These are phyloP conservation scores for Drosophila lowei DNA, from an alignment of 1,140 invertebrate genomes.

Conservation along the genomic window DNA sequence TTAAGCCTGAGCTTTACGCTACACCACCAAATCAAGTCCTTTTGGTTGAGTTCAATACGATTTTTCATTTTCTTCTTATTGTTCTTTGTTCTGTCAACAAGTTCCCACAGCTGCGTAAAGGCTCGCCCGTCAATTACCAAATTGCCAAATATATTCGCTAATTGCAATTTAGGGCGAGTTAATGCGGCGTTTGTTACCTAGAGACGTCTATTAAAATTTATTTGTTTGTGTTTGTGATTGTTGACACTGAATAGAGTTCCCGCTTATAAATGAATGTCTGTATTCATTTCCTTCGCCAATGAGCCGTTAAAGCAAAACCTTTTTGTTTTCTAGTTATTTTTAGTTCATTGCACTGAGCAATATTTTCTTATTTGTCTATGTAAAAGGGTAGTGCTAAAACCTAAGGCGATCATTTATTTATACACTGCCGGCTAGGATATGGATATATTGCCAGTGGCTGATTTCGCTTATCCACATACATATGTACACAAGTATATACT, in stretches of 20 bases:
- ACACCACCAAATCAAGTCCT: not conserved
- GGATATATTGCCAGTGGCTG: no score
- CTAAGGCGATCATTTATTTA: no score
- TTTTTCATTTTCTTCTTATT: conserved; percentile 2
- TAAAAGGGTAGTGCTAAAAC: no score
- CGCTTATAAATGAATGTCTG: conserved; percentile 2
- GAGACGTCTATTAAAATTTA: conserved; percentile 70
- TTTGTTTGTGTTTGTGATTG: conserved; percentile 55
- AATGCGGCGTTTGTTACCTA: conserved; percentile 64
- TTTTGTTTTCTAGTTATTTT: not conserved
- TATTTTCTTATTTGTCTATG: no score
- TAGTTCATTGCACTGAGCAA: no score
- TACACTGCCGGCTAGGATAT: no score
- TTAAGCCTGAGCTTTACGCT: conserved; percentile 1
- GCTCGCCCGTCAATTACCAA: conserved; percentile 42
- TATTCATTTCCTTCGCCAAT: not conserved
- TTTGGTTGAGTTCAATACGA: not conserved
- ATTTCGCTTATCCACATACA: no score
- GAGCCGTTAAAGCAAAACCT: not conserved
- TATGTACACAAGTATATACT: no score
- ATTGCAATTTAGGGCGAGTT: conserved; percentile 68
- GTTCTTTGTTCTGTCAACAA: not conserved
- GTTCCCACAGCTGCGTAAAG: not conserved
- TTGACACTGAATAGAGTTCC: conserved; percentile 31
- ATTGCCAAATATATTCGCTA: conserved; percentile 39